phyloP scores from a whole-genome alignment of 2,113 vertebrate species.

The Eupsittula cactorum region DNA sequence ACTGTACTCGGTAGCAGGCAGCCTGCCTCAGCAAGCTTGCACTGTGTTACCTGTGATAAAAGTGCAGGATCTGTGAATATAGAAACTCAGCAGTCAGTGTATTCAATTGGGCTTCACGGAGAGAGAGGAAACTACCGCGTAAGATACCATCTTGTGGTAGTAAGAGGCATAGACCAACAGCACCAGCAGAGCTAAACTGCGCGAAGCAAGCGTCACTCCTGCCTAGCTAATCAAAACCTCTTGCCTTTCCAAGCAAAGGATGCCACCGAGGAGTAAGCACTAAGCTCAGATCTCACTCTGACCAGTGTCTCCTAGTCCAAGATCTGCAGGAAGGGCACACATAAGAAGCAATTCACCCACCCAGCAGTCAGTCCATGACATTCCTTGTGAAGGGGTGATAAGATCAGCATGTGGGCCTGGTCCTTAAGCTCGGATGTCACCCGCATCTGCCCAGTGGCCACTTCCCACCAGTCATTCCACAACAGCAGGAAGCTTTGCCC shows the following conservation, averaged over 20 bases:
- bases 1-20: neutral
- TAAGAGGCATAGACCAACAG: neutral
- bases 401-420: too few relatives aligned
- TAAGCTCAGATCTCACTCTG: neutral
- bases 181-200: neutral
- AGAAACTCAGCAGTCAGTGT: neutral
- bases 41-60: neutral
- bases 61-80: neutral
- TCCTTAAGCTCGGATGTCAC: neutral
- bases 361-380: accelerated
- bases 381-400: neutral
- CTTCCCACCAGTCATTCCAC: neutral
- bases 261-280: neutral
- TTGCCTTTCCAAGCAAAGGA: neutral
- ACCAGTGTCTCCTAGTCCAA: neutral
- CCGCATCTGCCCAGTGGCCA: accelerated
- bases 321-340: neutral
- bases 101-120: neutral
- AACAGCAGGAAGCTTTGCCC: neutral
- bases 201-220: neutral
- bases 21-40: neutral
- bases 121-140: neutral
- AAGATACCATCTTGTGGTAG: constrained; percentile 27
- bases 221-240: accelerated
- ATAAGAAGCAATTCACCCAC: neutral